A percentile compares a stretch with the other conserved stretches of the same genome.
Conservation (phyloP, 2,113 vertebrate species). For the Melanocharis versteri region DNA sequence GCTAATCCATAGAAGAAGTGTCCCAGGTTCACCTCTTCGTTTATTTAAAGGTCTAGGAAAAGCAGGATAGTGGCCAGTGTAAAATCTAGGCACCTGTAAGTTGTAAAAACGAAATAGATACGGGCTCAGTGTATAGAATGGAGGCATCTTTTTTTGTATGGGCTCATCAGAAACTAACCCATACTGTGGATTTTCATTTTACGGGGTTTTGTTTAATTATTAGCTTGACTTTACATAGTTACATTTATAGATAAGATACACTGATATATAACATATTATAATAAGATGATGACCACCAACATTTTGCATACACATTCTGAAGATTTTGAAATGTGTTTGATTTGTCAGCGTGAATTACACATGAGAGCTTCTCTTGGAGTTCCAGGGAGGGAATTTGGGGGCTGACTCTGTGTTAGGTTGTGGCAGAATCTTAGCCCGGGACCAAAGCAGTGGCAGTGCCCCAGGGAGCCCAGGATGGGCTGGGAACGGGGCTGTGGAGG, state of each 20-base stretch:
- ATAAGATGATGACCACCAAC: not conserved
- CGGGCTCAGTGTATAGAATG: not conserved
- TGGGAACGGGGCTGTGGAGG: not conserved
- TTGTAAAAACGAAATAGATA: not conserved
- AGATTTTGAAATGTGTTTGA: not conserved
- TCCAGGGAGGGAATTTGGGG: not conserved
- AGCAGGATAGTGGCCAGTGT: not conserved
- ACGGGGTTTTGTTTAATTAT: not conserved
- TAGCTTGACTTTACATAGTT: not conserved
- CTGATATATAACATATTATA: not conserved
- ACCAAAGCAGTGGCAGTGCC: not conserved
- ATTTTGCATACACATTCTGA: not conserved
- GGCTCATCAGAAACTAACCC: not conserved
- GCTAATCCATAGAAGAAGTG: not conserved
- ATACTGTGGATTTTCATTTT: not conserved
- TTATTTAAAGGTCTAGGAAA: not conserved
- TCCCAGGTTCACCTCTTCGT: not conserved
- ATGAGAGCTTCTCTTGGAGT: not conserved
- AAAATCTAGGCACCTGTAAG: not conserved
- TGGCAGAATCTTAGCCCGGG: not conserved
- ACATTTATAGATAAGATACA: not conserved
- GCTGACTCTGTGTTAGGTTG: not conserved
- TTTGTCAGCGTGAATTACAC: not conserved
- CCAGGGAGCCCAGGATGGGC: not conserved
- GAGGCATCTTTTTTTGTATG: not conserved